Percentiles rank a stretch among this genome's conserved stretches.
These are phyloP conservation scores for Pollenia angustigena DNA, from an alignment of 2,888 invertebrate genomes.

Conservation along the genomic window DNA sequence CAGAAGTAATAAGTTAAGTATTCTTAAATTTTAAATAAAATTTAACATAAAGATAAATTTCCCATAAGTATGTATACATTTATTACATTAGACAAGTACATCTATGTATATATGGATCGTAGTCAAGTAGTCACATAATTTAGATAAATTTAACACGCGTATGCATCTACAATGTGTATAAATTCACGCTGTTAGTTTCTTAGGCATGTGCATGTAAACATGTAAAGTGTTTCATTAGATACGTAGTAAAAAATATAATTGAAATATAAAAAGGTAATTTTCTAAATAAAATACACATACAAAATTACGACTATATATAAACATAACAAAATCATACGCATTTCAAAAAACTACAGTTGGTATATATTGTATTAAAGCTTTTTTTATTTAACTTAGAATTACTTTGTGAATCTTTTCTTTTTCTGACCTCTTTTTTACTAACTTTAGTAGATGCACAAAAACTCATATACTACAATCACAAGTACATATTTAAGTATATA, in stretches of 20 bases:
- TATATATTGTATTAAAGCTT: constrained; percentile 57
- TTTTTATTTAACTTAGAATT: constrained; percentile 37
- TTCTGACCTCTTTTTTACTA: background rate
- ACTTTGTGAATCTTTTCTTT: background rate
- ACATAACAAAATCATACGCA: constrained; percentile 20
- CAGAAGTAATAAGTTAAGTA: too few relatives aligned
- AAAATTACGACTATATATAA: constrained; percentile 1
- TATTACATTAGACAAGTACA: background rate
- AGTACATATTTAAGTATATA: constrained; percentile 44
- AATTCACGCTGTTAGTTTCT: background rate
- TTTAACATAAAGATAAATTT: background rate
- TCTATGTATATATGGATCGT: background rate
- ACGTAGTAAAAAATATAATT: constrained; percentile 6
- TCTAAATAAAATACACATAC: background rate
- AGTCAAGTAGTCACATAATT: background rate
- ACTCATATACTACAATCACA: constrained; percentile 23
- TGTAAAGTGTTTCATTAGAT: constrained; percentile 30
- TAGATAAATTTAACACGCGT: background rate
- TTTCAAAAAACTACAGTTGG: constrained; percentile 23
- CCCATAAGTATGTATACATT: background rate
- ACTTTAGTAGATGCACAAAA: constrained; percentile 28
- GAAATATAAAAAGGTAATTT: constrained; percentile 31
- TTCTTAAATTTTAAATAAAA: background rate
- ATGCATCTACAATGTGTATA: background rate
- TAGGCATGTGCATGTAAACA: constrained; percentile 33